Base-by-base conservation (phyloP, 1,140 invertebrate genomes). In the Camponotus floridanus region DNA sequence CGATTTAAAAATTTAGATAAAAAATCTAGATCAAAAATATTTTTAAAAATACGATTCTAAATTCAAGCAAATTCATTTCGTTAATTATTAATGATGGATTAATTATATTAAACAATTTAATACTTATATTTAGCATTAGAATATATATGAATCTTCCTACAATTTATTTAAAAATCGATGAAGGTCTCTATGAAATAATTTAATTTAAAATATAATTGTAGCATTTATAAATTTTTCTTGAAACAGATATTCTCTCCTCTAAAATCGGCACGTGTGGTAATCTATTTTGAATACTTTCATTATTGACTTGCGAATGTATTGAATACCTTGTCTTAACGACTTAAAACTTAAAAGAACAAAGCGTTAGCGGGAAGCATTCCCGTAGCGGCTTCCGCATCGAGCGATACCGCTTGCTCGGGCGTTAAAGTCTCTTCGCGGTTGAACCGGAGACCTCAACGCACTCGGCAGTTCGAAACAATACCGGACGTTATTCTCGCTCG, bases 401-500 rank as follows among this genome's bases (percentile, higher is more conserved):
- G 21, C 15, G 33, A 65, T 51, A 80, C 64, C 65, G 48, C 65
- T 55, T 15, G 33, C 64, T 59, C 84, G 55, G 64, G 65, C 83
- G 79, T 81, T 81, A 87, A 73, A 87, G 68, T 76, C 61, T 70
- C 76, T 59, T 55, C 55, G 81, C 57, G 73, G 71, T 88, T 86
- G 89, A 90, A 90, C 90, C 55, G 73, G 11, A 61, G 85, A 90
- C 73, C 85, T 65, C 67, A 65, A 48, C 51, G 71, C 68, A 68
- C 62, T 83, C 78, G 42, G 79, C 79, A 59, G 18, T 57, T 83
- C 67, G 65, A 76, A 51, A 90, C 87, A 90, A 90, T 89, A 79
- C 87, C 65, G 61, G 33, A 71, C 62, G 68, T 42, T 42, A 71
- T 87, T 71, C 62, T 64, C 70, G 51, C 51, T 65, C 74, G 9